Base-by-base conservation (phyloP, 2,888 invertebrate genomes). In the Acanthococcus lagerstroemiae region DNA sequence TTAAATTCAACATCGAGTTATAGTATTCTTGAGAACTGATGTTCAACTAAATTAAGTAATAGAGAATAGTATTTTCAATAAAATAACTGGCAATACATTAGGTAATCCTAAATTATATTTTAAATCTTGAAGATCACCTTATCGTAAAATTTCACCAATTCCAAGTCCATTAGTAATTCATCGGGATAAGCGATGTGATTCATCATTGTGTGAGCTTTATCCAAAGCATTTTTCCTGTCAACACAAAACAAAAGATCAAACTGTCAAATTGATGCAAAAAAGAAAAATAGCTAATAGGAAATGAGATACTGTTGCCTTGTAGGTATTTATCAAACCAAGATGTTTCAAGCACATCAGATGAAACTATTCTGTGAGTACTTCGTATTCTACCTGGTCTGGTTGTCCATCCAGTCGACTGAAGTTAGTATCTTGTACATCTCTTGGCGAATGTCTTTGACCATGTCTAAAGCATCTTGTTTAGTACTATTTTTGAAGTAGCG, bases 161-260 rank as follows among this genome's bases (percentile, higher is more conserved):
- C 91, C 2, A 81, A 78, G 72, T 92, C 82, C 72, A 93, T 86
- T 56, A 94, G 78, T 74, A 95, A 83, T 76, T 93, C 94, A 72
- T 87, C 87, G 0, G 95, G 95, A 76, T 95, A 95, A 0, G 92
- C 95, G 73, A 95, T 94, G 75, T 94, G 90, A 0, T 90, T 85
- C 1, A 85, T 81, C 88, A 95, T 94, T 0, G 86, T 81, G 66
- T 83, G 83, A 0, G 90, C 86, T 75, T 93, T 93, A 68, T 86
- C 84, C 68, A 90, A 75, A 0, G 91, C 92, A 66, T 84, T 84
- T 70, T 79, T 76, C 56, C 85, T 74, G 66, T 5, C 15, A 45
- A 17, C 4, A 45, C 19, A 45, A 70, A 69, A 25, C 9, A 70
- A 69, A 66, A 67, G 12, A 44, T 9, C 56, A 74, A 72, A 67